These are phyloP conservation scores for Synergus gifuensis DNA, from an alignment of 2,888 invertebrate species.

Conservation along the genomic window DNA sequence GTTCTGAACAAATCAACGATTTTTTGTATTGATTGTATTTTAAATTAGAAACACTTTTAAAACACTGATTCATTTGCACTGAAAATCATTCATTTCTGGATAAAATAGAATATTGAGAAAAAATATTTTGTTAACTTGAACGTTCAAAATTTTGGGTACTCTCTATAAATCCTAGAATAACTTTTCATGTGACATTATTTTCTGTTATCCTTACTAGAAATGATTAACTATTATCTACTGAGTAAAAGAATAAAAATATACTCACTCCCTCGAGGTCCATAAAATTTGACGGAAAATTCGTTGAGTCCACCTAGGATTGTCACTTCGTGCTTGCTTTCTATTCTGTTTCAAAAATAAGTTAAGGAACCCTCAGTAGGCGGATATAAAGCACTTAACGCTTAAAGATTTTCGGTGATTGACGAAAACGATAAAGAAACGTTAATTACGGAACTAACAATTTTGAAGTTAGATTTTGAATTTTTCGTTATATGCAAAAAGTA, in stretches of 20 bases:
- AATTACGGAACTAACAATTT: neutral
- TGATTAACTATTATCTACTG: neutral
- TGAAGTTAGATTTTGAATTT: no score
- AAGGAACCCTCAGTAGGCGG: conserved; percentile 49
- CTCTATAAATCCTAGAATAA: neutral
- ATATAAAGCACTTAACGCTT: conserved; percentile 13
- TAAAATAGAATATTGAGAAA: no score
- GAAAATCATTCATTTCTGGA: no score
- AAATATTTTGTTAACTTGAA: no score
- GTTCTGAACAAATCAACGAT: no score
- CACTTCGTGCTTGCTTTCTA: conserved; percentile 99
- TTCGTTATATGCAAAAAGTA: no score
- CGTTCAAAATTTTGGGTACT: no score
- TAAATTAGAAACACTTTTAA: no score
- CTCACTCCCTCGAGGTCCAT: conserved; percentile 97
- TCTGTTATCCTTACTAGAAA: neutral
- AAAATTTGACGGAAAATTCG: conserved; percentile 99
- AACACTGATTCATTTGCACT: no score
- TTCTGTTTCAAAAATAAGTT: conserved; percentile 80
- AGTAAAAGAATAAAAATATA: conserved; percentile 66
- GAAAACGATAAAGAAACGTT: neutral
- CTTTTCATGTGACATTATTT: neutral
- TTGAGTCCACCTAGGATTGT: conserved; percentile 98
- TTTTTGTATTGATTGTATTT: no score
- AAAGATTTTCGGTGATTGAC: conserved; percentile 7